A percentile compares a stretch with the other conserved stretches of the same genome.
Evolutionary conservation across 2,797 vertebrate genomes (phyloP).

Genomic region (Setipinna tenuifilis): DNA sequence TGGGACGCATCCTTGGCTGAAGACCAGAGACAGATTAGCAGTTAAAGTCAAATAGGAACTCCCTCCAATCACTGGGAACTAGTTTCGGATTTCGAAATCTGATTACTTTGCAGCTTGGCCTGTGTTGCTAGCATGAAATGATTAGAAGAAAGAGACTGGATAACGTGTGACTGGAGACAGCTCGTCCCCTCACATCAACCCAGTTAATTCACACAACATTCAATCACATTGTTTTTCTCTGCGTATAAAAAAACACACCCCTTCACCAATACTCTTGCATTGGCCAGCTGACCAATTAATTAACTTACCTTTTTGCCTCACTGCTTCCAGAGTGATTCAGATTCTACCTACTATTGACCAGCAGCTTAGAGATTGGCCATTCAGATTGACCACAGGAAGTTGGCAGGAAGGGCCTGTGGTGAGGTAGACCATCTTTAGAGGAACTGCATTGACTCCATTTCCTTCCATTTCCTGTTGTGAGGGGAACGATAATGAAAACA

Average conservation of each 20-base stretch:
- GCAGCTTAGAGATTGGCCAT: constrained; percentile 19
- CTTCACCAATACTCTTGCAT: not conserved
- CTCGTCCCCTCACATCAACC: not conserved
- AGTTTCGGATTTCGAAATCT: constrained; percentile 11
- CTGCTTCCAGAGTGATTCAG: constrained; percentile 13
- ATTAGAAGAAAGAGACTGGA: constrained; percentile 1
- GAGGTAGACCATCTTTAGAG: not conserved
- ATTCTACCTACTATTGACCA: constrained; percentile 17
- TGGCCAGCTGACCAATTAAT: not conserved
- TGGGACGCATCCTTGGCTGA: not conserved
- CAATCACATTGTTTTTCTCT: not conserved
- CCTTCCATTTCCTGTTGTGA: not conserved
- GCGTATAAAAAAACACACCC: not conserved
- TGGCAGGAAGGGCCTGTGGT: constrained; percentile 19
- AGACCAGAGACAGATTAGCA: constrained; percentile 10
- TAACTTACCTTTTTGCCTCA: not conserved
- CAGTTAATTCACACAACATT: not conserved
- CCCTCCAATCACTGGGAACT: constrained; percentile 12
- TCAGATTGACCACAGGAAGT: not conserved
- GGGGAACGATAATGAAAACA: not conserved
- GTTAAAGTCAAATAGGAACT: constrained; percentile 16
- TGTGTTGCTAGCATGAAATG: not conserved
- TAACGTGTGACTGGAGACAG: not conserved
- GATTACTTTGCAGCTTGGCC: not conserved
- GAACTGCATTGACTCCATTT: constrained; percentile 1